A percentile compares a stretch with the other conserved stretches of the same genome.
These are phyloP conservation scores for Hirtodrosophila histrioides DNA, from an alignment of 2,888 invertebrate species.

Conservation along the genomic window DNA sequence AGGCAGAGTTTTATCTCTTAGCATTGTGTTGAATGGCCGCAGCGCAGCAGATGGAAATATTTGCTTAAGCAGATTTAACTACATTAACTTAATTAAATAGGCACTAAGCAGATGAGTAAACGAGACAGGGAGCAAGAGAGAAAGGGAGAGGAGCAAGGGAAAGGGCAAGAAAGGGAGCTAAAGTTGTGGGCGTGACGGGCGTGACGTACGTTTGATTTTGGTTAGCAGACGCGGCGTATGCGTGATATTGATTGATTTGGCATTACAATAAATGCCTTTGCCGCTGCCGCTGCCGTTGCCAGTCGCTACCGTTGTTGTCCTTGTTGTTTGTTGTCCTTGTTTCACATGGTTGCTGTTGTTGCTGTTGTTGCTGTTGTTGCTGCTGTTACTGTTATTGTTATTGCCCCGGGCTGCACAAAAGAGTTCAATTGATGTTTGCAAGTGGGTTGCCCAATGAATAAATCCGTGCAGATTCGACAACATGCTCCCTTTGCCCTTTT, in stretches of 20 bases:
- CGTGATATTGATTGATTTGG: conserved; percentile 77
- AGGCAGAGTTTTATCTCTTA: conserved; percentile 60
- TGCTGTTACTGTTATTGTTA: conserved; percentile 47
- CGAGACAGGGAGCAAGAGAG: conserved; percentile 4
- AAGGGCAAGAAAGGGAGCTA: neutral
- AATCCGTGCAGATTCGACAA: conserved; percentile 32
- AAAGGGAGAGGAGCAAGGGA: neutral
- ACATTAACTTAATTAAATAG: conserved; percentile 81
- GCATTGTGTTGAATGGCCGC: conserved; percentile 72
- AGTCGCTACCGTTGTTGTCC: conserved; percentile 15
- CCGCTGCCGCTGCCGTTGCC: conserved; percentile 51
- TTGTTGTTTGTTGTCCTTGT: conserved; percentile 10
- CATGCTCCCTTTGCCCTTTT: neutral
- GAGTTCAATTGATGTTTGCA: conserved; percentile 66
- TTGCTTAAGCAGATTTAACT: conserved; percentile 80
- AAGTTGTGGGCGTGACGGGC: conserved; percentile 3
- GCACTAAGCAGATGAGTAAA: conserved; percentile 63
- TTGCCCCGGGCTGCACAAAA: conserved; percentile 55
- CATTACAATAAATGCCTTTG: conserved; percentile 69
- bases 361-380: conserved; percentile 8
- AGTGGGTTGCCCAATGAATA: conserved; percentile 41
- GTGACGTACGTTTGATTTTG: conserved; percentile 28
- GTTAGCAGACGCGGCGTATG: conserved; percentile 52
- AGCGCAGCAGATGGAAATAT: conserved; percentile 64
- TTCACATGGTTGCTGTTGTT: conserved; percentile 1